phyloP scores from a whole-genome alignment of 2,113 vertebrate species.

The Pachyramphus minor region DNA sequence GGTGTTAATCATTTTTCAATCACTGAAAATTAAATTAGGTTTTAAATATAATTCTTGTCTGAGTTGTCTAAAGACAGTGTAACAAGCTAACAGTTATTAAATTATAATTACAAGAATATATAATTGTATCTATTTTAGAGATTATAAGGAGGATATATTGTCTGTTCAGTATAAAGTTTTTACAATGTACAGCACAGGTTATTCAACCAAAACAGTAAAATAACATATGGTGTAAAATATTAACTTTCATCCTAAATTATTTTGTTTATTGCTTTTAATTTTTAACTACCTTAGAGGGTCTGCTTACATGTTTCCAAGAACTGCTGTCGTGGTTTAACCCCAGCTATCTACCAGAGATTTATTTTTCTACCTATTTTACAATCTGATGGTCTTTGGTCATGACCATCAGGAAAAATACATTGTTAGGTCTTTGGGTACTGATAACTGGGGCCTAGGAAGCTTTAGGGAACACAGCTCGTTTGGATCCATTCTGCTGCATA shows the following conservation, averaged over 20 bases:
- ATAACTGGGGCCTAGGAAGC: not conserved
- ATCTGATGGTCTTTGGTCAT: not conserved
- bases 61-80: not conserved
- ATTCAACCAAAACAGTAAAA: not conserved
- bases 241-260: not conserved
- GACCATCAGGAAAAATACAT: not conserved
- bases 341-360: not conserved
- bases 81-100: conserved; percentile 9
- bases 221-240: not conserved
- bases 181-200: not conserved
- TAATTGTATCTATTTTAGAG: not conserved
- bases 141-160: not conserved
- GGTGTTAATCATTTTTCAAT: conserved; percentile 56
- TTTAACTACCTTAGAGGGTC: not conserved
- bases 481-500: not conserved
- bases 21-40: conserved; percentile 49
- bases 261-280: not conserved
- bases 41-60: conserved; percentile 32
- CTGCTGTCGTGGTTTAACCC: not conserved
- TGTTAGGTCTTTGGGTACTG: not conserved
- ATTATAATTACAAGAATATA: not conserved
- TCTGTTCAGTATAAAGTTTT: not conserved
- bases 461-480: not conserved
- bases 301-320: not conserved
- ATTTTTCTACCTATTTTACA: not conserved